Evolutionary conservation across 2,888 invertebrate species (phyloP), one percentile per base, ranked within the genome.

Genomic region (Cheiracanthium punctorium): DNA sequence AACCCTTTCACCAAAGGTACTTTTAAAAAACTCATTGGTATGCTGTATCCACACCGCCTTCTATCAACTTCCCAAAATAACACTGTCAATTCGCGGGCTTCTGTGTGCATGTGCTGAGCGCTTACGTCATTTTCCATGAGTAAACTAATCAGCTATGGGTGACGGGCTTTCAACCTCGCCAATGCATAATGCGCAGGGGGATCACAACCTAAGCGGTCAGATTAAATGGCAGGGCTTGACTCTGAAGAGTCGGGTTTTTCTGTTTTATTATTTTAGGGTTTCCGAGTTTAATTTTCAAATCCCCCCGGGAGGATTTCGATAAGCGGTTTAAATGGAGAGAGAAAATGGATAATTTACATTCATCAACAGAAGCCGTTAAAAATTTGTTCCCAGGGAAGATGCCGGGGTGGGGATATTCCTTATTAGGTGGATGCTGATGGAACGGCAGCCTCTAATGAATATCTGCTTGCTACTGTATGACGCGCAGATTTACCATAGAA

Each of bases 61-160:
- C 10, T 37, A 7, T 58, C 24, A 24, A 5, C 7, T 5, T 24
- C 24, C 58, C 24, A 5, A 5, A 58, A 37, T 10, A 58, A 58
- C 24, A 24, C 58, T 58, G 58, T 58, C 58, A 24, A 24, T 24
- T 5, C 7, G 4, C 20, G 7, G 58, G 24, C 24, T 58, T 58
- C 58, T 58, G 58, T 58, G 24, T 24, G 20, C 58, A 5, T n/a
- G n/a, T n/a, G n/a, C 20, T 24, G 58, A 24, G 24, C 20, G 24
- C 58, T 58, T 58, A 82, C 82, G 82, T 82, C 82, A 82, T 43
- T 65, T 76, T 71, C 76, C 77, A 82, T 82, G 82, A 82, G 82
- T 82, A 82, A 58, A 82, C 82, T 74, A 70, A 82, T 82, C 75
- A 82, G 33, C 58, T 33, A 8, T 20, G 52, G 58, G 75, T 69